These are phyloP conservation scores for Pseudois nayaur DNA, from an alignment of 2,113 vertebrate species.

Conservation along the genomic window DNA sequence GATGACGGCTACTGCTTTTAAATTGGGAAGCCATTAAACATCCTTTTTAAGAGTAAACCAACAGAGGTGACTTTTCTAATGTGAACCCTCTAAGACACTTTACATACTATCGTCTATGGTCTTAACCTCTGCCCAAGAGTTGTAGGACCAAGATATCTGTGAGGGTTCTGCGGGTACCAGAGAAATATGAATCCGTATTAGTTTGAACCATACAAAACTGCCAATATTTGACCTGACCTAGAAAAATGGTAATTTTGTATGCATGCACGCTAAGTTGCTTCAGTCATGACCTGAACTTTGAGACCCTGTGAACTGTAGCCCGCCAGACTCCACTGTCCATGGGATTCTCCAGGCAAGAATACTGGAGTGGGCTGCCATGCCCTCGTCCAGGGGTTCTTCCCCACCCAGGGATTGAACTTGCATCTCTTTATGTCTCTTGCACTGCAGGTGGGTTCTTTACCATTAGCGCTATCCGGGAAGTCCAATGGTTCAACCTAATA, in stretches of 20 bases:
- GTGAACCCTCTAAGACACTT: not conserved
- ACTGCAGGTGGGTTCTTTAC: not conserved
- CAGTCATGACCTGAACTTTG: not conserved
- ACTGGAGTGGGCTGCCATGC: not conserved
- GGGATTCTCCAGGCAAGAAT: not conserved
- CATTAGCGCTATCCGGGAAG: not conserved
- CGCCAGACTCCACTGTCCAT: not conserved
- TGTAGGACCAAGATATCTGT: not conserved
- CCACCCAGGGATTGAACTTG: not conserved
- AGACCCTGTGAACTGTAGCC: not conserved
- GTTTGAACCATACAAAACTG: not conserved
- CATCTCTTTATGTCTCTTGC: not conserved
- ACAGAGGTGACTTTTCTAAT: not conserved
- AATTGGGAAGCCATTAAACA: not conserved
- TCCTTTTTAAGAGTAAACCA: conserved; percentile 1
- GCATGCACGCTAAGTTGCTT: not conserved
- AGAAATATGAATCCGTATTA: not conserved
- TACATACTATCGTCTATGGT: no score
- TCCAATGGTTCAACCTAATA: not conserved
- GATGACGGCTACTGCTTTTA: not conserved
- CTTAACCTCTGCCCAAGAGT: not conserved
- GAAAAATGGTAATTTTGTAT: not conserved
- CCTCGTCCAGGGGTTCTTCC: not conserved
- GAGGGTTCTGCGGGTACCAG: not conserved
- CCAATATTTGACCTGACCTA: not conserved